phyloP scores from a whole-genome alignment of 2,113 vertebrate species.

The Uria aalge region DNA sequence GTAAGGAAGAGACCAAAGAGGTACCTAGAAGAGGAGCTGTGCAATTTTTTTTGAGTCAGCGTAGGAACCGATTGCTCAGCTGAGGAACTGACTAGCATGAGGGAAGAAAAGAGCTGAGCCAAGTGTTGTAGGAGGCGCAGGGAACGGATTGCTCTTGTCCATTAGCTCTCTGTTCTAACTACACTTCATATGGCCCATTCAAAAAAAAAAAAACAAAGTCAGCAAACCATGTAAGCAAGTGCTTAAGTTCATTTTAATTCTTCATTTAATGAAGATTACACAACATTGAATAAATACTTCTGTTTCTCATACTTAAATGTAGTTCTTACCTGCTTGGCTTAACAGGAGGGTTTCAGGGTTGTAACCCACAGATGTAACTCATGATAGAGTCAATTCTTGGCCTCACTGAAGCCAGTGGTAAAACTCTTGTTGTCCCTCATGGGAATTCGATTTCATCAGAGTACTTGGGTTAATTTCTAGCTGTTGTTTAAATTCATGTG shows the following conservation, averaged over 20 bases:
- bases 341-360: background rate
- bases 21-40: background rate
- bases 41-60: background rate
- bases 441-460: background rate
- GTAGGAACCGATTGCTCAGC: background rate
- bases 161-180: background rate
- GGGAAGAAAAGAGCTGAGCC: background rate
- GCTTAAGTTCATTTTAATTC: background rate
- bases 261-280: background rate
- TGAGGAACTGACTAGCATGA: background rate
- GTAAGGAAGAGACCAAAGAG: background rate
- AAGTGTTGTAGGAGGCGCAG: fast-evolving
- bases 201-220: background rate
- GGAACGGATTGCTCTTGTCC: background rate
- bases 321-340: background rate
- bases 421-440: background rate
- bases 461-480: background rate
- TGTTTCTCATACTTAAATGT: background rate
- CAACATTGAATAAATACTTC: background rate
- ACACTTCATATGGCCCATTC: background rate
- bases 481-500: background rate
- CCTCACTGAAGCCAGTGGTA: background rate
- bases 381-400: background rate
- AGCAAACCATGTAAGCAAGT: background rate
- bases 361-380: background rate